Conservation (phyloP, 2,888 invertebrate genomes). For the Anthrax anthrax region DNA sequence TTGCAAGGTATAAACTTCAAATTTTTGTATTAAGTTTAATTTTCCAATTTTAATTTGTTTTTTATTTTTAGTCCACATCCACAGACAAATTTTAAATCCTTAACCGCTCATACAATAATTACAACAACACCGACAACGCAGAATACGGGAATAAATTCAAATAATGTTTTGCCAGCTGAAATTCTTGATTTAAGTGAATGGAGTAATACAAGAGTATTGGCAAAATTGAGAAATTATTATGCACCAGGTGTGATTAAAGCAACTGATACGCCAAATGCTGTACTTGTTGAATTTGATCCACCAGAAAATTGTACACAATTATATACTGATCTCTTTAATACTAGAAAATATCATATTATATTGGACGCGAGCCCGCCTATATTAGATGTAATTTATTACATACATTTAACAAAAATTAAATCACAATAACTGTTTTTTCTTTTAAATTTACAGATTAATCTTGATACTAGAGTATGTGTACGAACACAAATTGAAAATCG, state of each 20-base stretch:
- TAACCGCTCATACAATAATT: background rate
- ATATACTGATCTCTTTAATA: slow-evolving; percentile 64
- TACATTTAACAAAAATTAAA: too few relatives aligned
- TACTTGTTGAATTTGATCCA: slow-evolving; percentile 72
- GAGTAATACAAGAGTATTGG: slow-evolving; percentile 83
- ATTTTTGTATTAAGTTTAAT: background rate
- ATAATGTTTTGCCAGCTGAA: slow-evolving; percentile 2
- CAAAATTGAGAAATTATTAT: slow-evolving; percentile 67
- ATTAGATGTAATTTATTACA: slow-evolving; percentile 49
- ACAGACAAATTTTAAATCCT: background rate
- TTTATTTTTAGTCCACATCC: slow-evolving; percentile 1
- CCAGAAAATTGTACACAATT: slow-evolving; percentile 52
- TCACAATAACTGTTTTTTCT: background rate
- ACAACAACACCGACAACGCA: background rate
- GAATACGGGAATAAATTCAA: background rate
- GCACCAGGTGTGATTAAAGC: slow-evolving; percentile 78
- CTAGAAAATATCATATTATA: slow-evolving; percentile 73
- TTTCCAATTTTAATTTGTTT: background rate
- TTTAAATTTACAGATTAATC: slow-evolving; percentile 43
- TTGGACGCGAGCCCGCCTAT: slow-evolving; percentile 83
- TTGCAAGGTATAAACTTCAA: slow-evolving; percentile 17
- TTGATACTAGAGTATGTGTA: slow-evolving; percentile 71
- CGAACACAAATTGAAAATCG: slow-evolving; percentile 47
- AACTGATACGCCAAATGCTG: slow-evolving; percentile 47
- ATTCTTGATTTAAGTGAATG: slow-evolving; percentile 80